Conservation (phyloP, 2,113 vertebrate species). For the Phaetusa simplex region DNA sequence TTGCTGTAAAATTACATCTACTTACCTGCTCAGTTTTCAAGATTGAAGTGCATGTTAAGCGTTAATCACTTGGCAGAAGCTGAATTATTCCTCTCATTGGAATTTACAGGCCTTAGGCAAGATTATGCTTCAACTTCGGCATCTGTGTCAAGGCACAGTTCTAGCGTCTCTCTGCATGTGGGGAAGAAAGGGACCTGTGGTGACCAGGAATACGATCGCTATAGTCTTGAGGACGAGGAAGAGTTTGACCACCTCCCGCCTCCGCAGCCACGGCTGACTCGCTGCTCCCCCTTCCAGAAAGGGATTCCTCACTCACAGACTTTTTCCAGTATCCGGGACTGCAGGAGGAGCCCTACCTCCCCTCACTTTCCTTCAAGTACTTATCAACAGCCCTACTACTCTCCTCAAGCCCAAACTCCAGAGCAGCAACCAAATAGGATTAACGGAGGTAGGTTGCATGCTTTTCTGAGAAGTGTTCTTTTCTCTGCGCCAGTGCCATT, state of each 20-base stretch:
- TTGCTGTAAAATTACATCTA: background rate
- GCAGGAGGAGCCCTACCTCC: slow-evolving; percentile 84
- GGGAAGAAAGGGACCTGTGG: slow-evolving; percentile 79
- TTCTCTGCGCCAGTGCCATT: background rate
- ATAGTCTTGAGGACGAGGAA: slow-evolving; percentile 92
- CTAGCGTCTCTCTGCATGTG: slow-evolving; percentile 82
- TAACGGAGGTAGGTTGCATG: slow-evolving; percentile 80
- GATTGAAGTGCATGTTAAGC: background rate
- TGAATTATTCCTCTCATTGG: background rate
- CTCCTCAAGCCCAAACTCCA: slow-evolving; percentile 79
- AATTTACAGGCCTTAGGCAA: slow-evolving; percentile 88
- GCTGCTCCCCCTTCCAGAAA: slow-evolving; percentile 87
- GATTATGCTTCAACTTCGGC: slow-evolving; percentile 94
- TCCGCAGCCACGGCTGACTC: slow-evolving; percentile 89
- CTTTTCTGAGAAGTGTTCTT: background rate
- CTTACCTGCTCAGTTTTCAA: background rate
- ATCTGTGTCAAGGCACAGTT: slow-evolving; percentile 86
- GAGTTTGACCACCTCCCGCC: slow-evolving; percentile 92
- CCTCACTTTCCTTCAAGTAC: slow-evolving; percentile 85
- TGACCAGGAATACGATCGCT: slow-evolving; percentile 86
- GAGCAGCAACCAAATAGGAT: slow-evolving; percentile 83
- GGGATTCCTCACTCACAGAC: slow-evolving; percentile 93
- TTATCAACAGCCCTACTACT: slow-evolving; percentile 81
- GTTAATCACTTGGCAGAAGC: background rate
- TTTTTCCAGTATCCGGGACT: slow-evolving; percentile 93